Base-by-base conservation (phyloP, 2,113 vertebrate genomes). In the Condylura cristata region DNA sequence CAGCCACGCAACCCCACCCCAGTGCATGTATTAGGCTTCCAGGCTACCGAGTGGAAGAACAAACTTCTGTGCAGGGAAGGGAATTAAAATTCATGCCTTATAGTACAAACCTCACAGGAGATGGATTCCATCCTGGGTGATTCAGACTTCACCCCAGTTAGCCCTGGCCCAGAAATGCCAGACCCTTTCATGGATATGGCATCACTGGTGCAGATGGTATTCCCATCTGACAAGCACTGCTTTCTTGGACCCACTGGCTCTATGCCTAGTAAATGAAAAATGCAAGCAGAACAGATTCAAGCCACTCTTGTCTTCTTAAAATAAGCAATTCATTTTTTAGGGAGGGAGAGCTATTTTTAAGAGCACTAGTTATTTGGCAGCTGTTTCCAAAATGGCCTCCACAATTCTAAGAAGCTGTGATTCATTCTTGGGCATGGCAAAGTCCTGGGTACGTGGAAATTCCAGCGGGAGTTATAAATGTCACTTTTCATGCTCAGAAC, bases 341-440 rank as follows among this genome's bases (percentile, higher is more conserved):
- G 80, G 91, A 84, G 75, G 2, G 5, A 60, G 82, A 75, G 86
- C 95, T 96, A 89, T 96, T 96, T 96, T 91, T 94, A 95, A 93
- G 18, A 56, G 81, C 66, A 61, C 82, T 51, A 46, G 79, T 85
- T 91, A 71, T 74, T 95, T 92, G 96, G 91, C 93, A 94, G 92
- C 97, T 96, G 84, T 85, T 89, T 60, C 83, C 75, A 94, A 91
- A 66, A 48, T 65, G 80, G 94, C 61, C 60, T 58, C 96, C 74
- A 30, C 81, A 70, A 37, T 97, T 95, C 95, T 84, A 48, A 90
- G 94, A 95, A 95, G 78, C 95, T n/a, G 30, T 86, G 96, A 96
- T 89, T 95, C 95, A 95, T 81, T 44, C 53, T 48, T 34, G 34
- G 70, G 61, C 74, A 84, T 70, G 78, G 71, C 37, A 17, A 65